A percentile compares a stretch with the other conserved stretches of the same genome.
phyloP scores from a whole-genome alignment of 2,888 invertebrate species.

The Achlya flavicornis region DNA sequence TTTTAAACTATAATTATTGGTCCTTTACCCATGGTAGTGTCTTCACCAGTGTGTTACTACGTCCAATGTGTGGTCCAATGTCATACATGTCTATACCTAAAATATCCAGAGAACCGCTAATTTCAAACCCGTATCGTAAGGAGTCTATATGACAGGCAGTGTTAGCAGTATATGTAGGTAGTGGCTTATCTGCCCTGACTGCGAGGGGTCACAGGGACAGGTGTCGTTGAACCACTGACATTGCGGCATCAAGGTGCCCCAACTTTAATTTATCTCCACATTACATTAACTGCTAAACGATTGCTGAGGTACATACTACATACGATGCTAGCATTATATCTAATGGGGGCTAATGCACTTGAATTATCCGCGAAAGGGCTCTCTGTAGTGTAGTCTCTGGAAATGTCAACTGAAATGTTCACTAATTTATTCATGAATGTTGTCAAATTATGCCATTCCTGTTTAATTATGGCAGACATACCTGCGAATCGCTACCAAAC shows the following conservation, averaged over 20 bases:
- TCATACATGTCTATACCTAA: too few relatives aligned
- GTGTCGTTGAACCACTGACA: constrained; percentile 48
- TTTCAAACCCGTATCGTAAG: not conserved
- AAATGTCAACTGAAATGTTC: too few relatives aligned
- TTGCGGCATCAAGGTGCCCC: constrained; percentile 49
- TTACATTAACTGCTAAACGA: constrained; percentile 8
- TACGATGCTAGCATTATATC: constrained; percentile 9
- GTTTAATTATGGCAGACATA: too few relatives aligned
- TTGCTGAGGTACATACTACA: constrained; percentile 9
- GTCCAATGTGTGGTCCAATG: too few relatives aligned
- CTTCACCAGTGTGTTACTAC: too few relatives aligned
- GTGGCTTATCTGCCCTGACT: constrained; percentile 26
- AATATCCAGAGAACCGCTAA: not conserved
- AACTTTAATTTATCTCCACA: constrained; percentile 35
- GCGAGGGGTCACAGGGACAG: constrained; percentile 35
- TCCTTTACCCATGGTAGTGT: too few relatives aligned
- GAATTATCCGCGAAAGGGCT: not conserved
- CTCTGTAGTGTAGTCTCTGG: too few relatives aligned
- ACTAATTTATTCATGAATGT: too few relatives aligned
- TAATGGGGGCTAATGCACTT: not conserved
- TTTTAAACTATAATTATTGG: too few relatives aligned
- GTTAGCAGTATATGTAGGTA: not conserved
- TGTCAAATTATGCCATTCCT: too few relatives aligned
- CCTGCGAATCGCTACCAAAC: too few relatives aligned
- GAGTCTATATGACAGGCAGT: not conserved